Percentiles rank a stretch among this genome's conserved stretches.
Conservation (phyloP, 2,113 vertebrate genomes). For the Malurus alboscapulatus region DNA sequence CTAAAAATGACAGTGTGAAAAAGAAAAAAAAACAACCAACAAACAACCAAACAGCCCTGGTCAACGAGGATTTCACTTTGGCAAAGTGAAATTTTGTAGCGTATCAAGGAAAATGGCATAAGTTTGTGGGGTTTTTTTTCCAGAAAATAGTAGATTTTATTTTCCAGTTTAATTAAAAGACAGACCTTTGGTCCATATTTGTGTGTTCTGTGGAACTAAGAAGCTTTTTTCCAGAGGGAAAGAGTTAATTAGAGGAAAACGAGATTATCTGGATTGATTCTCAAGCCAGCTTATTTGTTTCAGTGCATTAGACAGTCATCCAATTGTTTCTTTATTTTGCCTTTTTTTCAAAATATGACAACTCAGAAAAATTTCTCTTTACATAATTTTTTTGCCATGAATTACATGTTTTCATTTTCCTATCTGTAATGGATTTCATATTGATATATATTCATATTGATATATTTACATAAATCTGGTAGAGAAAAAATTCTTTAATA, state of each 20-base stretch:
- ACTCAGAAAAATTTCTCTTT: neutral
- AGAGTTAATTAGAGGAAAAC: neutral
- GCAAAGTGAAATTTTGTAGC: neutral
- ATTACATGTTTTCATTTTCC: neutral
- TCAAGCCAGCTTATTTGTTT: neutral
- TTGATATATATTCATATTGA: rapidly evolving
- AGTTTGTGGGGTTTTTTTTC: neutral
- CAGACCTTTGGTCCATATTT: neutral
- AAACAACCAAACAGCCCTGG: too few species aligned
- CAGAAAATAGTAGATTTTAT: neutral
- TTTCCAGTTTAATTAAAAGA: neutral
- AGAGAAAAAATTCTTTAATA: neutral
- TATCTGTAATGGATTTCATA: neutral
- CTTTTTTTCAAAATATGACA: neutral
- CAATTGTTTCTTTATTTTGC: neutral
- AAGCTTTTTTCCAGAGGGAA: neutral
- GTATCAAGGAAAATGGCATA: neutral
- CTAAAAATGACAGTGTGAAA: neutral
- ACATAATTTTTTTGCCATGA: neutral
- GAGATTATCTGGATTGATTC: neutral
- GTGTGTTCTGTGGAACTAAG: neutral
- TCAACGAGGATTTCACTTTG: neutral
- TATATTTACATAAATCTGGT: neutral
- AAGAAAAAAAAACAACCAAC: too few species aligned
- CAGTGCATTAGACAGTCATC: neutral